Evolutionary conservation across 2,888 invertebrate genomes (phyloP), one percentile per base, ranked within the genome.

Genomic region (Dasypolia templi): DNA sequence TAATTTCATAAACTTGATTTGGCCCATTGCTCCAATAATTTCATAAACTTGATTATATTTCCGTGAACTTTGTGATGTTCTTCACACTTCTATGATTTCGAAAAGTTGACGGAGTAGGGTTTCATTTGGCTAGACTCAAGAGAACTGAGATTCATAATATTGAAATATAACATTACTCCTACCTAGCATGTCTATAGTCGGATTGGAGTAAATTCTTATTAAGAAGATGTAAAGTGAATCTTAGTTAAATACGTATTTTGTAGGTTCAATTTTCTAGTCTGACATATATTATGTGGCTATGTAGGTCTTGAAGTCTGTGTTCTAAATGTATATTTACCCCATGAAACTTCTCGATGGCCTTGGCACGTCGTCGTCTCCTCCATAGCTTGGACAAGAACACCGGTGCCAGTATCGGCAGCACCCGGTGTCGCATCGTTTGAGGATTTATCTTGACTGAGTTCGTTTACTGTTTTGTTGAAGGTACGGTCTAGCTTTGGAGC

Each of bases 351-450:
- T 96, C 94, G 67, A 96, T 94, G 65, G 94, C 94, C 83, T 95
- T 96, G 3, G 94, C 94, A 0, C 95, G 90, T 1, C 94, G 90
- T 29, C 94, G 86, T 53, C 94, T 88, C 71, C 95, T 87, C 94
- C 95, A 95, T 29, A 96, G 85, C 87, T 95, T 96, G 68, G 96
- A 93, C 19, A 96, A 89, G 75, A 96, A 95, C 89, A 95, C 93
- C 72, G 96, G 95, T 42, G 95, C 95, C 89, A 95, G 88, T 79
- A 95, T 86, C 75, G 96, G 96, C 88, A 96, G 91, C 79, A 95
- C 93, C 1, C 96, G 95, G 89, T 95, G 95, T 5, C 95, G 93
- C 96, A 96, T 96, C 87, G 95, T 95, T 92, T 94, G 95, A 2
- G 96, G 96, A 89, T 96, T 96, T 95, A 96, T 96, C 85, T 95